A percentile compares a stretch with the other conserved stretches of the same genome.
These are phyloP conservation scores for Dysidea cf. avara DNA, from an alignment of 37 sponge, comb jelly and placozoan genomes.

Conservation along the genomic window DNA sequence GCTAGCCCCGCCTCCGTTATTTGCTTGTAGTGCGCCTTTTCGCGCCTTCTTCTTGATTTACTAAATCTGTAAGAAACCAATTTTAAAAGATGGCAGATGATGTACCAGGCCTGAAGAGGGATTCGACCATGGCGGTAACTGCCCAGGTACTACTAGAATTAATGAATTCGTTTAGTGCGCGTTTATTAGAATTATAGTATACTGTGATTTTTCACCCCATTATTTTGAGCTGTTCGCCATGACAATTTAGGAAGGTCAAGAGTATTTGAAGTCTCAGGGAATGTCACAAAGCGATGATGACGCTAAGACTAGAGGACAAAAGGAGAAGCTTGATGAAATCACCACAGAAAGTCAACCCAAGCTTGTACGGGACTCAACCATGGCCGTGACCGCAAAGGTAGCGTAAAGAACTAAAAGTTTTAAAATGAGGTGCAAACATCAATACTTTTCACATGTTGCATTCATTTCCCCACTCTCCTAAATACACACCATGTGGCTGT, in stretches of 20 bases:
- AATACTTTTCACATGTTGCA: neutral
- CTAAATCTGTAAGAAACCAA: too few species aligned
- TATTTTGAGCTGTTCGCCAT: too few species aligned
- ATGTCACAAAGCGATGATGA: slow-evolving; percentile 58
- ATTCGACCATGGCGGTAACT: slow-evolving; percentile 77
- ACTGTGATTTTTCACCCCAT: too few species aligned
- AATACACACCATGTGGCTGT: too few species aligned
- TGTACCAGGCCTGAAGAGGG: slow-evolving; percentile 58
- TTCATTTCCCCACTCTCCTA: neutral
- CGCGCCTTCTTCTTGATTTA: too few species aligned
- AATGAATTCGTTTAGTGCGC: too few species aligned
- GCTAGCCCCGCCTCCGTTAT: too few species aligned
- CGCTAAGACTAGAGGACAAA: slow-evolving; percentile 70
- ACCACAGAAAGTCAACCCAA: slow-evolving; percentile 23
- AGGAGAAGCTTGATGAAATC: slow-evolving; percentile 58
- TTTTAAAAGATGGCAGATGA: too few species aligned
- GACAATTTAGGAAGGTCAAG: slow-evolving; percentile 67
- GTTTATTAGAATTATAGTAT: too few species aligned
- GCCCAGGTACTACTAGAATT: slow-evolving; percentile 67
- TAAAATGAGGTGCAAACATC: neutral
- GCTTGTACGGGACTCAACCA: slow-evolving; percentile 21
- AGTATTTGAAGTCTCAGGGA: slow-evolving; percentile 48
- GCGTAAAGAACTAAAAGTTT: neutral
- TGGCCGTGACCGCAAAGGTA: slow-evolving; percentile 49
- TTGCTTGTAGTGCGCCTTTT: too few species aligned